phyloP scores from a whole-genome alignment of 2,113 vertebrate species.

The Platichthys stellatus region DNA sequence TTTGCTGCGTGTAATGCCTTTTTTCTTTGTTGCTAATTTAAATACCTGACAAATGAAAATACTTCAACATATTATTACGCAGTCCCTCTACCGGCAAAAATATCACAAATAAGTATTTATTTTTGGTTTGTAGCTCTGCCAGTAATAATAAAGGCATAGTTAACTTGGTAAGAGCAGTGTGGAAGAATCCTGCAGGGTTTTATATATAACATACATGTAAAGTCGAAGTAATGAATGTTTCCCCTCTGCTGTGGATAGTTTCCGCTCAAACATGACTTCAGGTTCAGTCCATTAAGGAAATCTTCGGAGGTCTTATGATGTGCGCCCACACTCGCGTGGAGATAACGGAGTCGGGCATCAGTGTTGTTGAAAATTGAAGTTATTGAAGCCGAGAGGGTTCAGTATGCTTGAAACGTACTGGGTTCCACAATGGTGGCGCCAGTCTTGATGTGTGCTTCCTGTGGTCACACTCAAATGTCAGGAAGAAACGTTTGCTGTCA shows the following conservation, averaged over 20 bases:
- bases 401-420: neutral
- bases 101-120: too few species aligned
- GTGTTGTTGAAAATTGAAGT: neutral
- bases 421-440: neutral
- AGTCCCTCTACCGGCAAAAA: too few species aligned
- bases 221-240: slow-evolving; percentile 18
- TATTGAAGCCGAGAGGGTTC: neutral
- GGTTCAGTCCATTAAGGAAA: slow-evolving; percentile 35
- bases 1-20: too few species aligned
- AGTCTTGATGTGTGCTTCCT: neutral
- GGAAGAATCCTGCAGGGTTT: too few species aligned
- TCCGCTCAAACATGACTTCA: slow-evolving; percentile 22
- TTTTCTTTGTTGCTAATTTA: too few species aligned
- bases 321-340: neutral
- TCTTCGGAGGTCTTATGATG: slow-evolving; percentile 31
- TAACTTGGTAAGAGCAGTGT: too few species aligned
- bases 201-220: neutral
- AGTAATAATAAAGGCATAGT: too few species aligned
- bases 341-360: neutral
- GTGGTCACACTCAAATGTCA: too few species aligned
- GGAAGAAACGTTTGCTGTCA: neutral
- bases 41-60: too few species aligned
- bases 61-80: too few species aligned
- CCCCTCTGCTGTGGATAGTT: slow-evolving; percentile 43
- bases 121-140: too few species aligned